These are phyloP conservation scores for Passerina amoena DNA, from an alignment of 2,113 vertebrate genomes.

Conservation along the genomic window DNA sequence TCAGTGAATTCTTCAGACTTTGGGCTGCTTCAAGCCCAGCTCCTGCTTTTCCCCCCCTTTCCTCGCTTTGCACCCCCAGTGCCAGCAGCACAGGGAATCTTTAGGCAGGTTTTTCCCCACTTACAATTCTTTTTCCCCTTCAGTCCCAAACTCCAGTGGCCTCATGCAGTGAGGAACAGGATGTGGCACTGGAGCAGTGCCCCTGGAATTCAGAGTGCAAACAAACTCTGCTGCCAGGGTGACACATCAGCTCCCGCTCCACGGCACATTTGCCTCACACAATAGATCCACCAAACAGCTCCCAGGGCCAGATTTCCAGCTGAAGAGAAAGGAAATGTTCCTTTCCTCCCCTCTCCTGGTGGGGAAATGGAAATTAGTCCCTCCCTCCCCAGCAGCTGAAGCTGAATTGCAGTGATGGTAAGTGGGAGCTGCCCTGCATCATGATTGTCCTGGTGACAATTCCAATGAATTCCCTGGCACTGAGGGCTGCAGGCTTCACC, in stretches of 20 bases:
- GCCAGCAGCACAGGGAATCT: not conserved
- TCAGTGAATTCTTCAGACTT: not conserved
- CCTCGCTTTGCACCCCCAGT: not conserved
- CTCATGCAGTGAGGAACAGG: not conserved
- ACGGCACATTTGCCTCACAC: not conserved
- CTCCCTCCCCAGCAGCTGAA: not conserved
- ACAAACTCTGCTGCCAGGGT: not conserved
- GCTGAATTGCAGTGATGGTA: not conserved
- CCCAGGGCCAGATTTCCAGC: not conserved
- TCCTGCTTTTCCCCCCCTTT: not conserved
- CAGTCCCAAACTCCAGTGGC: not conserved
- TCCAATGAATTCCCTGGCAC: not conserved
- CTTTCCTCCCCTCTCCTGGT: not conserved
- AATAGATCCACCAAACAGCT: not conserved
- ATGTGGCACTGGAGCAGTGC: not conserved
- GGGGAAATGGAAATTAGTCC: not conserved
- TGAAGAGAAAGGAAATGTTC: not conserved
- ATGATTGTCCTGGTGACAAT: not conserved
- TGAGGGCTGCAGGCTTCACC: not conserved
- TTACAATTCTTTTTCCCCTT: accelerated
- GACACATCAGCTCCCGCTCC: not conserved
- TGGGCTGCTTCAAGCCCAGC: not conserved
- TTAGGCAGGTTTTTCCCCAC: not conserved
- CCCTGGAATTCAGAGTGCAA: not conserved
- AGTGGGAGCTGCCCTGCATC: not conserved